Conservation (phyloP, 2,113 vertebrate genomes). For the Gymnocephalus cernua region DNA sequence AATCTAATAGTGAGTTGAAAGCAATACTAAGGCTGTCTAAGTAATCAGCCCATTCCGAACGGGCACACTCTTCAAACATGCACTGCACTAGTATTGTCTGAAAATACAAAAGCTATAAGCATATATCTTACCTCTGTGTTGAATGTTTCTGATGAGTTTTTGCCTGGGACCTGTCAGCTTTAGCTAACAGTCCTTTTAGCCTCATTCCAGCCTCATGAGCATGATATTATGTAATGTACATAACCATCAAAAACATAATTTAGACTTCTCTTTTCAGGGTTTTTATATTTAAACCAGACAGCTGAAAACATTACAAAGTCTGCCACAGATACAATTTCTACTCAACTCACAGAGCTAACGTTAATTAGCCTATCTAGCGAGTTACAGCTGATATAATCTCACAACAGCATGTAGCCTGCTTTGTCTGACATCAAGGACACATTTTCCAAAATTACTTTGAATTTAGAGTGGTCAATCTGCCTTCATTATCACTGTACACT, state of each 20-base stretch:
- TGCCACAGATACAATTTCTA: not conserved
- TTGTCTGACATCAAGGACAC: not conserved
- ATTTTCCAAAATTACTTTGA: not conserved
- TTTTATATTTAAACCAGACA: not conserved
- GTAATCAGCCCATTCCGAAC: no score
- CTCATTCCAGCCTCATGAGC: not conserved
- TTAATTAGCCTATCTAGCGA: not conserved
- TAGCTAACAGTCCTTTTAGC: not conserved
- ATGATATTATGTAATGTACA: not conserved
- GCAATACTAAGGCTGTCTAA: no score
- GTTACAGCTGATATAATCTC: not conserved
- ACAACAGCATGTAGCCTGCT: not conserved
- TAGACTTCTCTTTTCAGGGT: not conserved
- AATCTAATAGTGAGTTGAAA: no score
- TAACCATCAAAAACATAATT: not conserved
- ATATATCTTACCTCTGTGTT: not conserved
- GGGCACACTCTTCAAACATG: no score
- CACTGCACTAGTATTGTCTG: not conserved
- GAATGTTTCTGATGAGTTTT: not conserved
- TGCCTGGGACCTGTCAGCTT: not conserved
- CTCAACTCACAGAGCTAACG: not conserved
- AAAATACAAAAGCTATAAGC: not conserved
- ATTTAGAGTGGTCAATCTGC: not conserved
- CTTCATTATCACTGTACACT: not conserved
- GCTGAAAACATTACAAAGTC: not conserved